A percentile compares a stretch with the other conserved stretches of the same genome.
phyloP scores from a whole-genome alignment of 2,113 vertebrate genomes.

The Gallinago jamesoni region DNA sequence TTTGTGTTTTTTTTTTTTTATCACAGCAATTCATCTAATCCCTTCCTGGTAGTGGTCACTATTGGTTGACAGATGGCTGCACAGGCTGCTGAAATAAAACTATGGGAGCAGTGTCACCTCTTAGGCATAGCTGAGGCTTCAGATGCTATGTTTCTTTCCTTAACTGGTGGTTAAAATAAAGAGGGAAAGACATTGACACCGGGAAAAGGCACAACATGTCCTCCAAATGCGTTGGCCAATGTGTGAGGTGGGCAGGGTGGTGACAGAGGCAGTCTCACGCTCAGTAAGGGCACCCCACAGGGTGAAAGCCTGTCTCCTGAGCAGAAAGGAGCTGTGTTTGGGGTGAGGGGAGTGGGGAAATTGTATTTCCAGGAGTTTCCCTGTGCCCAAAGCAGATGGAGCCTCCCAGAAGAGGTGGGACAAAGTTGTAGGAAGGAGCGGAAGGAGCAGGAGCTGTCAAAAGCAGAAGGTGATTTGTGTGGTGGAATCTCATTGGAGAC shows the following conservation, averaged over 20 bases:
- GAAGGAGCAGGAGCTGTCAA: background rate
- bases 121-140: background rate
- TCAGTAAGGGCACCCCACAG: background rate
- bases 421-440: background rate
- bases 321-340: background rate
- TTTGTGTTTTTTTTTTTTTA: background rate
- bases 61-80: background rate
- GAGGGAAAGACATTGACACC: background rate
- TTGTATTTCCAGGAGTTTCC: background rate
- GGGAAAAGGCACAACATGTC: background rate
- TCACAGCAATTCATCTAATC: background rate
- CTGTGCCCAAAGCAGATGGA: background rate
- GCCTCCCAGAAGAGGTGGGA: background rate
- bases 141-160: background rate
- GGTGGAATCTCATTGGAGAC: background rate
- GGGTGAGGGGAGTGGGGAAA: background rate
- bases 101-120: background rate
- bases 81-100: background rate
- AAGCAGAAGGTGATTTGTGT: background rate
- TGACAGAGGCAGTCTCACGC: background rate
- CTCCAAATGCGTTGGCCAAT: background rate
- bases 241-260: background rate
- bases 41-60: background rate
- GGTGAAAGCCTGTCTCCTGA: background rate
- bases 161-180: background rate